A percentile compares a stretch with the other conserved stretches of the same genome.
Conservation (phyloP, 1,140 invertebrate species). For the Batillaria attramentaria region DNA sequence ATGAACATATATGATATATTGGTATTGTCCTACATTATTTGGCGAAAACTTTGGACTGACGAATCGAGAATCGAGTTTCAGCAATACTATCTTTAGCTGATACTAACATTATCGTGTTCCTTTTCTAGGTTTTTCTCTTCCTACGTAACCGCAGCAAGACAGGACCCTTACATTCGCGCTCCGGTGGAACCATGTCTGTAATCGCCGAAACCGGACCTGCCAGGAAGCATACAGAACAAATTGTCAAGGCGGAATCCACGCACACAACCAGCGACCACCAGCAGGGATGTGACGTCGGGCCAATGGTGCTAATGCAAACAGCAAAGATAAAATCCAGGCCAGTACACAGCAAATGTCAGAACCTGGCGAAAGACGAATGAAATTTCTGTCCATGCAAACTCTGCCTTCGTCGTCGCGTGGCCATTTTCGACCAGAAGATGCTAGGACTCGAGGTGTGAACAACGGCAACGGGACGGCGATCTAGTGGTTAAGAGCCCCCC, state of each 20-base stretch:
- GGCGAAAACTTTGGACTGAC: background rate
- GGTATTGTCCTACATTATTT: background rate
- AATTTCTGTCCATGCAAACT: no score
- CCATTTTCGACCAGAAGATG: no score
- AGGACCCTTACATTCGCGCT: background rate
- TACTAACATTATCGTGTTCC: background rate
- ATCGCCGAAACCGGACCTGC: background rate
- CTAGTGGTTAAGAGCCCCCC: no score
- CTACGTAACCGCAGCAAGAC: constrained; percentile 50
- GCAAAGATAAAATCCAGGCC: background rate
- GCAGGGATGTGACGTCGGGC: background rate
- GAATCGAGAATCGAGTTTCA: background rate
- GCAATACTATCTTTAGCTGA: background rate
- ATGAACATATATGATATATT: background rate
- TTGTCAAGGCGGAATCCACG: background rate
- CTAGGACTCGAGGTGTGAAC: no score
- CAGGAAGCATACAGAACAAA: background rate
- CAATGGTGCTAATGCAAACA: background rate
- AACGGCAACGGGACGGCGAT: no score
- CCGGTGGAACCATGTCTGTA: background rate
- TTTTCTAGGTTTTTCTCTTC: constrained; percentile 55
- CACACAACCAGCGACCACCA: background rate
- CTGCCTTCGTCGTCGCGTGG: no score
- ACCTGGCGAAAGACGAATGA: no score
- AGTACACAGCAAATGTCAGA: background rate